Evolutionary conservation across 2,797 vertebrate species (phyloP).

Genomic region (Erpetoichthys calabaricus): DNA sequence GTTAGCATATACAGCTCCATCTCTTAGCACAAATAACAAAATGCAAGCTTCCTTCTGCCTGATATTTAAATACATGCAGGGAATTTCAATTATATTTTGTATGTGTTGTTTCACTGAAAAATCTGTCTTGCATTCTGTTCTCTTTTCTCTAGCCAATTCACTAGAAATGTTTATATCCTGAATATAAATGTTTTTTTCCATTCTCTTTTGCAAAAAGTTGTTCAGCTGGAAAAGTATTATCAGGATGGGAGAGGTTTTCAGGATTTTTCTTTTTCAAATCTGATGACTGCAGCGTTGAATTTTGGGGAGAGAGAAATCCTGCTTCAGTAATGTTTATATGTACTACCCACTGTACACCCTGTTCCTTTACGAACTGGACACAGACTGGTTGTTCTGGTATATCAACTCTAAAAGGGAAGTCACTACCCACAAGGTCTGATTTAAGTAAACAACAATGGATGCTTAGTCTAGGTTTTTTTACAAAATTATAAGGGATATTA

Average conservation of each 20-base stretch:
- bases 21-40: slow-evolving; percentile 36
- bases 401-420: slow-evolving; percentile 36
- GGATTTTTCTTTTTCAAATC: no score
- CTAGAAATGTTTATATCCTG: no score
- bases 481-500: slow-evolving; percentile 38
- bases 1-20: slow-evolving; percentile 43
- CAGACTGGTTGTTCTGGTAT: slow-evolving; percentile 40
- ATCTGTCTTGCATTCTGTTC: neutral
- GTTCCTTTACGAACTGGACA: slow-evolving; percentile 53
- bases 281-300: no score
- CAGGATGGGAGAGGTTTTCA: neutral
- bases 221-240: neutral
- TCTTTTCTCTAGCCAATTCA: neutral
- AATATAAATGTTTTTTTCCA: no score
- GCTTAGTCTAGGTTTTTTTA: slow-evolving; percentile 51
- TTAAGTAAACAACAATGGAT: slow-evolving; percentile 51
- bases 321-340: slow-evolving; percentile 36
- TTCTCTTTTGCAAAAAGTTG: neutral
- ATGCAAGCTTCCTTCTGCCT: slow-evolving; percentile 37
- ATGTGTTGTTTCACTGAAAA: neutral
- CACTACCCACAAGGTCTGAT: slow-evolving; percentile 20
- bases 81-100: slow-evolving; percentile 9
- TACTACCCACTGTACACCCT: slow-evolving; percentile 52
- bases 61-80: slow-evolving; percentile 25
- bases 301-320: slow-evolving; percentile 18